phyloP scores from a whole-genome alignment of 2,888 invertebrate species.

The Archips crataeganus region DNA sequence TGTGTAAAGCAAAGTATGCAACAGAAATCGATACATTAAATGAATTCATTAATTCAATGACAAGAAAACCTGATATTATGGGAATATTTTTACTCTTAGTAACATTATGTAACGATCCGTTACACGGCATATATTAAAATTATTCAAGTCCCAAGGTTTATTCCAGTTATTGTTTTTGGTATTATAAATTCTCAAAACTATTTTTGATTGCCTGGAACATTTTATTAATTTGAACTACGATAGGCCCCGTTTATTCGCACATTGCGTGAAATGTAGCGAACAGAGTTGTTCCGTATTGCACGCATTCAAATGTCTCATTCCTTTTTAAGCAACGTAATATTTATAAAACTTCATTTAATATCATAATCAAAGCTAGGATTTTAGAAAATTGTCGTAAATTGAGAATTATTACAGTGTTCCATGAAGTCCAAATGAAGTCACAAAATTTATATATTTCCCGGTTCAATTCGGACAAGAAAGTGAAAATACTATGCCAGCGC shows the following conservation, averaged over 20 bases:
- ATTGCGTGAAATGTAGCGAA: not conserved
- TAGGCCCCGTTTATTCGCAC: not conserved
- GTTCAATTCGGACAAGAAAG: conserved; percentile 28
- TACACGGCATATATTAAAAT: not conserved
- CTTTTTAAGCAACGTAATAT: too few relatives aligned
- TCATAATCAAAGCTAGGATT: not conserved
- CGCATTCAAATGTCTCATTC: too few relatives aligned
- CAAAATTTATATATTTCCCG: not conserved
- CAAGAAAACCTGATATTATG: too few relatives aligned
- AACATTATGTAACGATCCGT: not conserved
- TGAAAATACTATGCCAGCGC: conserved; percentile 56
- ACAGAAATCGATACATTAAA: too few relatives aligned
- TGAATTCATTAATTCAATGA: too few relatives aligned
- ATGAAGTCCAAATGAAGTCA: too few relatives aligned
- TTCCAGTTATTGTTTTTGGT: not conserved
- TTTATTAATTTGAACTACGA: too few relatives aligned
- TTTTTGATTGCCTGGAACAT: too few relatives aligned
- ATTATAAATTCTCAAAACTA: not conserved
- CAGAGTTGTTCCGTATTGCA: not conserved
- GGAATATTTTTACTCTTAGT: not conserved
- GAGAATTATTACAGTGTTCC: not conserved
- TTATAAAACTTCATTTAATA: too few relatives aligned
- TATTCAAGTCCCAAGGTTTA: not conserved
- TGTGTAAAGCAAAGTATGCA: too few relatives aligned
- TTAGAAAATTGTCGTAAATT: too few relatives aligned